These are phyloP conservation scores for Beris morrisii DNA, from an alignment of 2,888 invertebrate genomes.

Conservation along the genomic window DNA sequence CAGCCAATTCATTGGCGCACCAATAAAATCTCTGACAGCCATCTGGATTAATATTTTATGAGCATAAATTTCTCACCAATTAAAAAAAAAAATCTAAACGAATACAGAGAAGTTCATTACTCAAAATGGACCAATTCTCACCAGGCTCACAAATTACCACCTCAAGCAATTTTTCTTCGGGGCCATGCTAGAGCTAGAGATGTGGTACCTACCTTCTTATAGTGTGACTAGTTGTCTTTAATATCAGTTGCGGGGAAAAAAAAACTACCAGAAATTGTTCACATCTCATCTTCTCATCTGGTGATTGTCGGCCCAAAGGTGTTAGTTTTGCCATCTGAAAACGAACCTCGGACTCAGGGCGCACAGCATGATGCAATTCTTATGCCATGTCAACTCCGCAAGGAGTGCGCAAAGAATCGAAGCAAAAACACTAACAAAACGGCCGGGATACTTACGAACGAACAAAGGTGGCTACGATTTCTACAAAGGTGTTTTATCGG, in stretches of 20 bases:
- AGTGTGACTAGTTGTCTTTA: too few relatives aligned
- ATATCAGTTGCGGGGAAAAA: neutral
- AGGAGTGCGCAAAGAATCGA: conserved; percentile 18
- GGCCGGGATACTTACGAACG: conserved; percentile 4
- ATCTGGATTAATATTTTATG: conserved; percentile 20
- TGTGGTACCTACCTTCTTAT: too few relatives aligned
- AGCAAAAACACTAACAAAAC: conserved; percentile 15
- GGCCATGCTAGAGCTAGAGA: too few relatives aligned
- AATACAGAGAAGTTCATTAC: conserved; percentile 17
- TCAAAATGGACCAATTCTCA: conserved; percentile 24
- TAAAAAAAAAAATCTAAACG: conserved; percentile 4
- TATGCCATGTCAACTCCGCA: conserved; percentile 29
- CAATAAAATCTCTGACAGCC: conserved; percentile 26
- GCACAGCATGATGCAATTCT: conserved; percentile 51
- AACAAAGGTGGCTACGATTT: conserved; percentile 29
- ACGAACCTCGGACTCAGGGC: conserved; percentile 21
- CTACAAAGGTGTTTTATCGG: conserved; percentile 26
- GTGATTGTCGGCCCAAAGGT: conserved; percentile 27
- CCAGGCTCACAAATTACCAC: conserved; percentile 25
- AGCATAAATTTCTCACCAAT: conserved; percentile 16
- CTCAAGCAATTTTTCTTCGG: neutral
- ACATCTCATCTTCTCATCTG: conserved; percentile 9
- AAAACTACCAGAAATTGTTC: conserved; percentile 1
- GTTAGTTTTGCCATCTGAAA: conserved; percentile 28
- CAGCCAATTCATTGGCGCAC: conserved; percentile 19